Base-by-base conservation (phyloP, 2,888 invertebrate species). In the Galeopsomyia nigrocyanea region DNA sequence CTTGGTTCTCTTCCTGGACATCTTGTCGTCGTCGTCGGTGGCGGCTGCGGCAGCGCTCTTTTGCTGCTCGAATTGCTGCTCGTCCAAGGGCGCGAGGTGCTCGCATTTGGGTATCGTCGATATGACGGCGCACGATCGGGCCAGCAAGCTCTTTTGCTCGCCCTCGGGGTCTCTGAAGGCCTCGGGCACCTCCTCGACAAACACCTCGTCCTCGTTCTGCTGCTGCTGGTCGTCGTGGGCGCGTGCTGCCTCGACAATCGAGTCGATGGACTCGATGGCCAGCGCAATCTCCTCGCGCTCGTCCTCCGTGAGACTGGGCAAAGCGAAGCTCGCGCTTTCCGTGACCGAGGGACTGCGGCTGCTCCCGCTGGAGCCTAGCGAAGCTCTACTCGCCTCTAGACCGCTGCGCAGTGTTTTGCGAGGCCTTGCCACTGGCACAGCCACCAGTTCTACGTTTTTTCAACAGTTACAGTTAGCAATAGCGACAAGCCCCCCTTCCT, bases 41-140 rank as follows among this genome's bases (percentile, higher is more conserved):
- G 76, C 10, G 51, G 21, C n/a, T 47, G 39, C 31, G 31, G 39
- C 46, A n/a, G 47, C 16, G 56, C 10, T 49, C 49, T 19, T 21
- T 68, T 56, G 26, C 13, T 19, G n/a, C 17, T 53, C 53, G 53
- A 19, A 17, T 7, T 19, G 39, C 7, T 3, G 39, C 2, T 10
- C 13, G 39, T 39, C 39, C 39, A 39, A 63, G 1, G 68, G 39
- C 19, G 62, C 76, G 5, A 79, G 73, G 55, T 78, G 80, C 16
- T 81, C 78, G 70, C 83, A 83, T 65, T 84, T 83, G 0, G 84
- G 84, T 66, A 84, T 80, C 3, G 81, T 82, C 0, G 83, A 83
- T 5, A 84, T 81, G 0, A 84, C 76, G 0, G 81, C 76, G 39
- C 84, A 84, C 6, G 79, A 39, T 77, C 0, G 39, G 53, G 19